Evolutionary conservation across 2,113 vertebrate species (phyloP).

Genomic region (Chionis minor): DNA sequence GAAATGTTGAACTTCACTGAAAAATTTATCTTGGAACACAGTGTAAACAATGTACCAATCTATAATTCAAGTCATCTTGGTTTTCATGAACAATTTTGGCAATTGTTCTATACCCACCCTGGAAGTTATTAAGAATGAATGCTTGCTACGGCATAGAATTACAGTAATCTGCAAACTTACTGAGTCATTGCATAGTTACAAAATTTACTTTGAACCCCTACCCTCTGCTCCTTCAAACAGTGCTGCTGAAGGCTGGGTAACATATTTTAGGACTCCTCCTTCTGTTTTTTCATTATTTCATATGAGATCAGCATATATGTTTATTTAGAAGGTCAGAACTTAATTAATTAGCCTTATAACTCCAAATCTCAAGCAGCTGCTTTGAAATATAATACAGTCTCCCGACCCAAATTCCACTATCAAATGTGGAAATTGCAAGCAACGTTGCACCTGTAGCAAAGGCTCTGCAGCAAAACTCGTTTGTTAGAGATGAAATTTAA

Average conservation of each 20-base stretch:
- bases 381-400: neutral
- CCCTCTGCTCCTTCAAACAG: neutral
- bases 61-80: neutral
- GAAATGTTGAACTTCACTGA: neutral
- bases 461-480: neutral
- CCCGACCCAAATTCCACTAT: neutral
- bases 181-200: neutral
- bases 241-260: neutral
- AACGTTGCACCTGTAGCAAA: neutral
- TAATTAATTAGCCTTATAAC: neutral
- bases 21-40: neutral
- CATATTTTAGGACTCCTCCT: neutral
- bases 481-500: neutral
- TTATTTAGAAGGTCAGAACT: neutral
- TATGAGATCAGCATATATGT: accelerated
- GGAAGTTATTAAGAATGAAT: neutral
- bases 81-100: neutral
- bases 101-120: neutral
- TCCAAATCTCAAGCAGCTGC: neutral
- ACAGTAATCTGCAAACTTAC: neutral
- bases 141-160: neutral
- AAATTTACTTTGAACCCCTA: neutral
- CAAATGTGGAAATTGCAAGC: neutral
- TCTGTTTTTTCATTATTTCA: neutral
- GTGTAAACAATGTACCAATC: neutral